Percentiles rank a stretch among this genome's conserved stretches.
Evolutionary conservation across 2,113 vertebrate genomes (phyloP).

Genomic region (Phyllostomus discolor): DNA sequence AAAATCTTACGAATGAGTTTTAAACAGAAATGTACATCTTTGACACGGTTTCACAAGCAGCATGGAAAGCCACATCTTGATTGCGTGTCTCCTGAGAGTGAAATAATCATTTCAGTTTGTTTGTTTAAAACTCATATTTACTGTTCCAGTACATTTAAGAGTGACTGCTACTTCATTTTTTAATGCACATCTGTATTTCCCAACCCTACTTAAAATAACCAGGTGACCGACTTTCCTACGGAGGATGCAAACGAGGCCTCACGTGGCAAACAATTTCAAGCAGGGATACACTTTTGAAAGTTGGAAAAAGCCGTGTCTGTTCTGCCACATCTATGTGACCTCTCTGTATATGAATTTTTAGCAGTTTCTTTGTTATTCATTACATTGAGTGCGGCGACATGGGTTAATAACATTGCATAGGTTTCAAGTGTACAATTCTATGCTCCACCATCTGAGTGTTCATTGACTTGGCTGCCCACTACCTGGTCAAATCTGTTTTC

Average conservation of each 20-base stretch:
- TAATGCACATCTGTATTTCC: constrained; percentile 71
- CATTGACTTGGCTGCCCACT: neutral
- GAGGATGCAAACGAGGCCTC: constrained; percentile 64
- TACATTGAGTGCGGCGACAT: no score
- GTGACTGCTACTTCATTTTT: constrained; percentile 48
- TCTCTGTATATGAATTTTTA: constrained; percentile 65
- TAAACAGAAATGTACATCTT: neutral
- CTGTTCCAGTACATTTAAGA: constrained; percentile 68
- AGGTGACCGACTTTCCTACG: constrained; percentile 64
- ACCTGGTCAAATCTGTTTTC: neutral
- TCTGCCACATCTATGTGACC: constrained; percentile 53
- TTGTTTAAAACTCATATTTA: constrained; percentile 77
- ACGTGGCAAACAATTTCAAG: constrained; percentile 52
- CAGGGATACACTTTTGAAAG: constrained; percentile 68
- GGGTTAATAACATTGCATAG: no score
- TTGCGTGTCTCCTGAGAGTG: constrained; percentile 52
- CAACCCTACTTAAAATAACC: constrained; percentile 75
- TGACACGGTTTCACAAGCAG: constrained; percentile 58
- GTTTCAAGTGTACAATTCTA: neutral
- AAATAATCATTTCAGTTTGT: constrained; percentile 71
- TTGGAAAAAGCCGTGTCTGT: constrained; percentile 73
- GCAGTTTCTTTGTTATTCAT: neutral
- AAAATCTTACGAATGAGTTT: neutral
- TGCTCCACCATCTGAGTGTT: neutral
- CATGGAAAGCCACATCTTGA: constrained; percentile 59